Evolutionary conservation across 2,888 invertebrate species (phyloP).

Genomic region (Cheilosia urbana): DNA sequence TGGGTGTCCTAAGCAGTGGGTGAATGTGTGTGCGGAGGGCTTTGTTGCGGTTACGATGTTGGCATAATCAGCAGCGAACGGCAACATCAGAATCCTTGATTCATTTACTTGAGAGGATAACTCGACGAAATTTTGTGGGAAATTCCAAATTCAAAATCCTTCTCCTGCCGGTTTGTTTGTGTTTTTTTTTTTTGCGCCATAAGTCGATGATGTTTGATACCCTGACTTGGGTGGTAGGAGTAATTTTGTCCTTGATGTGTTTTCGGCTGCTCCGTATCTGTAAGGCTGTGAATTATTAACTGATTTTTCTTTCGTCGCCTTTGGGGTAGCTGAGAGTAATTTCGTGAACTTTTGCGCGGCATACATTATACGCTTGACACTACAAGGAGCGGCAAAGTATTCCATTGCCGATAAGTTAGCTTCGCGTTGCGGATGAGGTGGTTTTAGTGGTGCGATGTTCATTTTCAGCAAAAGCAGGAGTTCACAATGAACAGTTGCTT

Average conservation of each 20-base stretch:
- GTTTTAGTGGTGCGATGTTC: not conserved
- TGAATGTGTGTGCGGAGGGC: not conserved
- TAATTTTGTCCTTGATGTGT: not conserved
- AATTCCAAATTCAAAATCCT: not conserved
- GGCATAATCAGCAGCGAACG: slow-evolving; percentile 19
- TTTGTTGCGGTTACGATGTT: slow-evolving; percentile 9
- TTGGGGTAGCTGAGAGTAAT: slow-evolving; percentile 7
- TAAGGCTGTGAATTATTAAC: slow-evolving; percentile 33
- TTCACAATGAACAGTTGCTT: slow-evolving; percentile 6
- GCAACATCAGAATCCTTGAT: slow-evolving; percentile 30
- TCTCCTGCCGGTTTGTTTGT: not conserved
- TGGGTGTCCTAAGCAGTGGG: slow-evolving; percentile 42
- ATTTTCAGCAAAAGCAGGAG: not conserved
- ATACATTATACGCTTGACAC: too few relatives aligned
- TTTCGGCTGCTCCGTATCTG: not conserved
- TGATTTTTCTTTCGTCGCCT: not conserved
- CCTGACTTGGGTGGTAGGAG: not conserved
- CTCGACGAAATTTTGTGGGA: slow-evolving; percentile 7
- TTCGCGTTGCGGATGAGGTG: not conserved
- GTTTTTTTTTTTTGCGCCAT: slow-evolving; percentile 9
- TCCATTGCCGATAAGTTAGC: slow-evolving; percentile 25
- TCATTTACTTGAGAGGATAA: slow-evolving; percentile 45
- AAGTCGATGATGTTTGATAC: slow-evolving; percentile 39
- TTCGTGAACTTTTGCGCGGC: slow-evolving; percentile 1
- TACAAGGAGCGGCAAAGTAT: not conserved